Evolutionary conservation across 2,113 vertebrate species (phyloP), one percentile per base, ranked within the genome.

Genomic region (Oncorhynchus kisutch): DNA sequence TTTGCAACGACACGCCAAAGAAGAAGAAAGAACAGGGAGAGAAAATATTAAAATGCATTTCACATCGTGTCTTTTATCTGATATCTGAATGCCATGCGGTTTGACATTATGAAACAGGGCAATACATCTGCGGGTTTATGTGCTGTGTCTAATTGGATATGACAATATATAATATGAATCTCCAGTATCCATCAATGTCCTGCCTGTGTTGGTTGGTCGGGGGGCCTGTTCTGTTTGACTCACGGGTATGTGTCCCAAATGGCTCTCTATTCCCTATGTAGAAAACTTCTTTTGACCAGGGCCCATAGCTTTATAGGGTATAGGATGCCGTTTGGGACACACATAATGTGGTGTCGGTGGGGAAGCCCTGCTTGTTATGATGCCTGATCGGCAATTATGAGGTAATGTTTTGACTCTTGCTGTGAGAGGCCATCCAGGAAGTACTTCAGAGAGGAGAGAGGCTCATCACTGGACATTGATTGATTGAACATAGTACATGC

Each of bases 341-440:
- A 54, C 4, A 0, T 1, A 54, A 80, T 83, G 84, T 77, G 68
- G 62, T 91, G 92, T 92, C 88, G 89, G 85, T 70, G 85, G 91
- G 88, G 91, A 90, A 86, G 91, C 90, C 89, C 88, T 71, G 91
- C 89, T 92, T 93, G 91, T 94, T 94, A 92, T 92, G 91, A 93
- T 92, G 91, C 90, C 90, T 94, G 92, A 93, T 88, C 90, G 86
- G 91, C 92, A 93, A 94, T 94, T 93, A 94, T 91, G 88, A 93
- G 87, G 90, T 91, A 85, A 93, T 93, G 13, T 92, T 93, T 91
- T 92, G 89, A 91, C 88, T 91, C 91, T 88, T 84, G 89, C 89
- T 79, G 89, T 71, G 81, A 71, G 86, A 89, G 89, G 89, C 89
- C 87, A 85, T 87, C 86, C 89, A 86, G 87, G 79, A 92, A 89